Evolutionary conservation across 1,140 invertebrate species (phyloP), one percentile per base, ranked within the genome.

Genomic region (Drosophila lowei): DNA sequence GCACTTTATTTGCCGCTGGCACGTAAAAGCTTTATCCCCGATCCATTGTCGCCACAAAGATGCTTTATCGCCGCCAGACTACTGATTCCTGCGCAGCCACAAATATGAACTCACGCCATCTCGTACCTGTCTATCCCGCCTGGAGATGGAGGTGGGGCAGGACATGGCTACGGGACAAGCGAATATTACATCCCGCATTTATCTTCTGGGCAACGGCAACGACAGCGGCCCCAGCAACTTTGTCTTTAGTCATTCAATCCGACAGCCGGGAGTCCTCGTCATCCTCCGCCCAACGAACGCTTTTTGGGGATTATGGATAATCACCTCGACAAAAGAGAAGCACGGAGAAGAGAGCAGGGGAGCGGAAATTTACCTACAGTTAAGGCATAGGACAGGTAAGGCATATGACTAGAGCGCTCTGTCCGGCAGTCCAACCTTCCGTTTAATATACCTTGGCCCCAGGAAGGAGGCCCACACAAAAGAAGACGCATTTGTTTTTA

Each of bases 1-100:
- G 66, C 70, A 73, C 47, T 75, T 75, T 75, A 75, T 75, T 75
- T 79, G 54, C 63, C 74, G 54, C 53, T 76, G 71, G 77, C 80
- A 86, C 80, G 80, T 88, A 86, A 88, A 86, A 88, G 81, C 83
- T 86, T 86, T 86, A 86, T 81, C 77, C 77, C 68, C 81, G 81
- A 88, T 86, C 88, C 81, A 86, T 86, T 86, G 81, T 88, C 81
- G 71, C 68, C 77, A 61, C 72, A 71, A 74, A 65, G 77, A 60
- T 52, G 73, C 62, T 75, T 75, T 75, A 75, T 75, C 72, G 73
- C 72, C 57, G 76, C 73, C 79, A 86, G 84, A 80, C 79, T 77
- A 77, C 81, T 77, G 80, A 80, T 80, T 85, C 72, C 50, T 55
- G 62, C 41, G 67, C 48, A 72, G 72, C 62, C 56, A 66, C 71